phyloP scores from a whole-genome alignment of 2,797 vertebrate species.

The Rhinophrynus dorsalis region DNA sequence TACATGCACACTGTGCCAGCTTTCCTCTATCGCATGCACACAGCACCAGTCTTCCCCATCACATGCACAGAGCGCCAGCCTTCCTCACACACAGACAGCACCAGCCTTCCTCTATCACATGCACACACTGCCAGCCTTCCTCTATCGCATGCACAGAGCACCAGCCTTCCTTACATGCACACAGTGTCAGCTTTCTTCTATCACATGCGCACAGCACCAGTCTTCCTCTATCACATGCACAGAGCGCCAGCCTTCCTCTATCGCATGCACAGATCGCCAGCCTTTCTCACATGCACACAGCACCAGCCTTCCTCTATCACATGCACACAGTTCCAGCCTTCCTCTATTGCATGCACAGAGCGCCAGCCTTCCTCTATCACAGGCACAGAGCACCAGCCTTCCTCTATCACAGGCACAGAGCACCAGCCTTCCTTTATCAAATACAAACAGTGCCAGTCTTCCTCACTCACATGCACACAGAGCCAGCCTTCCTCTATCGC shows the following conservation, averaged over 20 bases:
- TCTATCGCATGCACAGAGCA: too few relatives aligned
- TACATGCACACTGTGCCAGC: neutral
- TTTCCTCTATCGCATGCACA: neutral
- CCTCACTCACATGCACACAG: neutral
- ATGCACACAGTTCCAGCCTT: neutral
- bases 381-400: neutral
- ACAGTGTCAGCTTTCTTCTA: neutral
- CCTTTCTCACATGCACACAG: neutral
- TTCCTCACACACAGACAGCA: neutral
- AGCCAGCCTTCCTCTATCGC: neutral
- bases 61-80: too few relatives aligned
- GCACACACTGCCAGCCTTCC: too few relatives aligned
- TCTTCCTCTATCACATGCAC: neutral
- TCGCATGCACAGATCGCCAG: neutral
- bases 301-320: neutral
- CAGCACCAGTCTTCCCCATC: neutral
- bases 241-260: neutral
- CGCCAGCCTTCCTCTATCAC: neutral
- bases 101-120: too few relatives aligned
- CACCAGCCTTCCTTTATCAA: neutral
- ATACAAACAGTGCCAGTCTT: neutral
- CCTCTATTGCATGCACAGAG: too few relatives aligned
- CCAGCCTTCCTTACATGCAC: neutral
- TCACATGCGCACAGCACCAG: neutral
- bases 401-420: neutral